Percentiles rank a stretch among this genome's conserved stretches.
Conservation (phyloP, 2,113 vertebrate genomes). For the Rattus rattus region DNA sequence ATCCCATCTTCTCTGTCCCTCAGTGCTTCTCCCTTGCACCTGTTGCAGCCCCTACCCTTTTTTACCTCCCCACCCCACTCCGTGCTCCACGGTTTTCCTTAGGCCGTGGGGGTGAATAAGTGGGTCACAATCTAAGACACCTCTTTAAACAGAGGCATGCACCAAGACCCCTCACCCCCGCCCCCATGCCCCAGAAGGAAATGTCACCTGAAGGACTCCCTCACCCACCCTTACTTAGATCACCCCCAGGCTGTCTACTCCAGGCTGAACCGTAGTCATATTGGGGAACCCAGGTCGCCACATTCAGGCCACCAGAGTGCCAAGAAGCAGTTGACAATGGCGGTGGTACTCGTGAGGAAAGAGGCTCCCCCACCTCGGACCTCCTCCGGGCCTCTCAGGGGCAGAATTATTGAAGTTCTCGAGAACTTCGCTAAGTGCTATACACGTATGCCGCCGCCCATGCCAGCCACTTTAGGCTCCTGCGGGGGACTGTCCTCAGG, state of each 20-base stretch:
- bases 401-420: conserved; percentile 39
- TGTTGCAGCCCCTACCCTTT: not conserved
- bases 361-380: not conserved
- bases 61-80: not conserved
- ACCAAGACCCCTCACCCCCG: not conserved
- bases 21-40: not conserved
- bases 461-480: not conserved
- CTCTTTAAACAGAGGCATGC: not conserved
- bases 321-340: not conserved
- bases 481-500: not conserved
- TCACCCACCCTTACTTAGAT: conserved; percentile 29
- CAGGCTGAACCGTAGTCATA: not conserved
- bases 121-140: not conserved
- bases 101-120: not conserved
- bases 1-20: not conserved
- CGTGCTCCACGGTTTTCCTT: not conserved
- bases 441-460: not conserved
- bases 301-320: not conserved
- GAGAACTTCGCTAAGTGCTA: conserved; percentile 62
- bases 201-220: conserved; percentile 49
- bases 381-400: not conserved
- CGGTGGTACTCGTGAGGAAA: not conserved
- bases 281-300: not conserved
- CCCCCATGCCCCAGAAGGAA: not conserved
- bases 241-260: not conserved